A percentile compares a stretch with the other conserved stretches of the same genome.
Evolutionary conservation across 2,888 invertebrate species (phyloP).

Genomic region (Seira musarum): DNA sequence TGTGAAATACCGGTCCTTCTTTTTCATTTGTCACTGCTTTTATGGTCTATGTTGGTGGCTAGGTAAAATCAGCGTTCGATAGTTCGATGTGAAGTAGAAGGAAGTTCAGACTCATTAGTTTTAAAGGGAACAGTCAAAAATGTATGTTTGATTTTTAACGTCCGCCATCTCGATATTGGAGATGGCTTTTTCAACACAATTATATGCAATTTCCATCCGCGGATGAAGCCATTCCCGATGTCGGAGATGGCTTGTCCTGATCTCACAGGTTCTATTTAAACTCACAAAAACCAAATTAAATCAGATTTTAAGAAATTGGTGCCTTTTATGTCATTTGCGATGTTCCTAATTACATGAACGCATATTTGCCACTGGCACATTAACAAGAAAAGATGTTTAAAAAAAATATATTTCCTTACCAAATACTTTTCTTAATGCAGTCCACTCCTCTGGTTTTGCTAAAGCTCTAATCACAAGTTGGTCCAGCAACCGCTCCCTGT

Average conservation of each 20-base stretch:
- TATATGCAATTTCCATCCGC: too few relatives aligned
- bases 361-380: too few relatives aligned
- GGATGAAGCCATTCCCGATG: too few relatives aligned
- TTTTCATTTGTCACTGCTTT: neutral
- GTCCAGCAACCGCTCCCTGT: slow-evolving; percentile 57
- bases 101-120: too few relatives aligned
- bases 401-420: too few relatives aligned
- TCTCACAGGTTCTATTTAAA: neutral
- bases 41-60: neutral
- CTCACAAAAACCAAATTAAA: neutral
- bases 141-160: neutral
- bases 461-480: slow-evolving; percentile 67
- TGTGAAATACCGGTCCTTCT: neutral
- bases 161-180: neutral
- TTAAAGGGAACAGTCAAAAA: neutral
- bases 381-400: too few relatives aligned
- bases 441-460: slow-evolving; percentile 66
- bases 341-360: too few relatives aligned
- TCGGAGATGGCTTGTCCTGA: neutral
- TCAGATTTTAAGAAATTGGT: neutral
- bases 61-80: neutral
- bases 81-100: too few relatives aligned
- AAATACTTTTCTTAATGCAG: slow-evolving; percentile 63
- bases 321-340: neutral
- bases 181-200: too few relatives aligned